Evolutionary conservation across 1,140 invertebrate genomes (phyloP), one percentile per base, ranked within the genome.

Genomic region (Achroia grisella): DNA sequence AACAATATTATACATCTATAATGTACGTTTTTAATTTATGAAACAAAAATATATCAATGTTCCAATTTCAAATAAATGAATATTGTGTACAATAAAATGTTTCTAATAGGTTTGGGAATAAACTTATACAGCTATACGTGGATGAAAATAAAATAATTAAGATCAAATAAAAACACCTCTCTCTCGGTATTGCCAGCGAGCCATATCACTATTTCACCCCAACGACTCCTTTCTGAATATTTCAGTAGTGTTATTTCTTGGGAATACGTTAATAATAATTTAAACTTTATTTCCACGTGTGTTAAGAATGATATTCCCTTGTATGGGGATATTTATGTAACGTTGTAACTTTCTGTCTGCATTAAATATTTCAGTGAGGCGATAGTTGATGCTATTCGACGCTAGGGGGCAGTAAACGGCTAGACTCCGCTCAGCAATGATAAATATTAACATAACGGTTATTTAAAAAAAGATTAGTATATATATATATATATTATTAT

Each of bases 281-380:
- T 39, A 13, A 49, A 58, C 62, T 44, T 47, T 71, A 62, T 45
- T 0, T n/a, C n/a, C n/a, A 6, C 1, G 0, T 3, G n/a, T 27
- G 1, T 0, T 1, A 0, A 48, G 55, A 73, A 56, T 29, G 13
- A 15, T 47, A 66, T 64, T 74, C 9, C 14, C 1, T 28, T 60
- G 49, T 0, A 28, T 10, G 4, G 1, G 14, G 10, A 40, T 46
- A 60, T 63, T 52, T 55, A 65, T 54, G 55, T 69, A 59, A 65
- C 52, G 50, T 61, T 56, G 62, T 75, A 80, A 75, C 67, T 74
- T 74, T 80, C 44, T 62, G 59, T 45, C 62, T 39, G 46, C 15
- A 36, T 62, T 62, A 48, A 71, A 79, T 79, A 69, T 66, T 76
- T 79, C 62, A 79, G 69, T 46, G 53, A 15, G 12, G 35, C 5